Percentiles rank a stretch among this genome's conserved stretches.
Conservation (phyloP, 2,888 invertebrate species). For the Plagodis pulveraria region DNA sequence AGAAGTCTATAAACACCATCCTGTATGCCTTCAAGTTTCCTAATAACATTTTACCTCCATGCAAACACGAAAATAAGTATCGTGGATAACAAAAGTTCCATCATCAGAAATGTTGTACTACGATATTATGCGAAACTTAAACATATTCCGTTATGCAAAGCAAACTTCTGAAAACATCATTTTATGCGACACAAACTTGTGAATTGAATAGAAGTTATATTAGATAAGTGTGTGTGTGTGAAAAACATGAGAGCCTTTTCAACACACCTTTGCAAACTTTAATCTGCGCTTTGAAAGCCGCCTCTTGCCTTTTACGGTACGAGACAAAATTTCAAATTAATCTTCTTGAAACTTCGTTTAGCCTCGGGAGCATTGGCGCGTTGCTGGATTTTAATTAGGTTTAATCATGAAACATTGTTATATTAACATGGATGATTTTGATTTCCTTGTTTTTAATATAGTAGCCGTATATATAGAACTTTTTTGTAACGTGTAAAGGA, state of each 20-base stretch:
- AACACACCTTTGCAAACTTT: slow-evolving; percentile 51
- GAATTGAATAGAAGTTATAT: slow-evolving; percentile 43
- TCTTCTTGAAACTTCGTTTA: slow-evolving; percentile 39
- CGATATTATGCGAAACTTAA: slow-evolving; percentile 27
- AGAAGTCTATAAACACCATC: background rate
- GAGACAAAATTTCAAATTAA: slow-evolving; percentile 46
- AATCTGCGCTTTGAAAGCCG: slow-evolving; percentile 50
- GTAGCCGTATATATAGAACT: too few species aligned
- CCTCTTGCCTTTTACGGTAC: slow-evolving; percentile 40
- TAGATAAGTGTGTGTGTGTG: slow-evolving; percentile 33
- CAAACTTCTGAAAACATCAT: slow-evolving; percentile 44
- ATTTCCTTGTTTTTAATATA: too few species aligned
- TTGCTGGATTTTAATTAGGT: slow-evolving; percentile 17
- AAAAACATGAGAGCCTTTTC: slow-evolving; percentile 42
- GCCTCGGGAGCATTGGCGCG: slow-evolving; percentile 13
- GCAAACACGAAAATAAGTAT: slow-evolving; percentile 8
- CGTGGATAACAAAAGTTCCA: slow-evolving; percentile 5
- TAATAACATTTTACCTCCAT: slow-evolving; percentile 16
- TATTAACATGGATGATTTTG: background rate
- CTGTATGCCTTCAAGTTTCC: slow-evolving; percentile 4
- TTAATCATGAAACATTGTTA: slow-evolving; percentile 18
- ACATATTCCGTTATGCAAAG: slow-evolving; percentile 31
- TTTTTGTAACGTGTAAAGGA: too few species aligned
- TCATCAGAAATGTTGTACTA: slow-evolving; percentile 11
- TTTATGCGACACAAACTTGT: slow-evolving; percentile 44